Base-by-base conservation (phyloP, 1,140 invertebrate genomes). In the Drosophila arawakana region DNA sequence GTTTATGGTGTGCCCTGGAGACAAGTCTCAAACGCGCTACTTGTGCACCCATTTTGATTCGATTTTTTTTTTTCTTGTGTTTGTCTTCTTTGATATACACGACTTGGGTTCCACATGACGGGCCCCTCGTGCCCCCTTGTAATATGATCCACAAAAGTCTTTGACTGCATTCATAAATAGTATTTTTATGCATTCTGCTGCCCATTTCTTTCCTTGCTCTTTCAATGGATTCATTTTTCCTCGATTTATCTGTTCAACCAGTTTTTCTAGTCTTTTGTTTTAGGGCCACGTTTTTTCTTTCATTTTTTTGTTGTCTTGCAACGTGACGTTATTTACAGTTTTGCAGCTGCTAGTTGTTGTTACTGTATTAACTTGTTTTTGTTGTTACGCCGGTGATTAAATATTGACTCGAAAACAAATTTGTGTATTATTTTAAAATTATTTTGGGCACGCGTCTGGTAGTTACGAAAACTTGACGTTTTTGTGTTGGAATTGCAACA, bases 191-290 rank as follows among this genome's bases (percentile, higher is more conserved):
- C 25, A 62, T 55, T 21, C 15, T 4, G 0, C 11, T 55, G 7
- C 18, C 46, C 49, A 46, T 35, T 37, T 18, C 37, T 43, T 5
- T 2, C 11, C 34, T 37, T 6, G 30, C 49, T 62, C 44, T 70
- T 21, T 59, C 7, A 43, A 54, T 80, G 55, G 41, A 58, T 58
- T 81, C 55, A 59, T 68, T 55, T 15, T 76, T 63, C 34, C 60
- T 13, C 49, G 39, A 49, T 62, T 58, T 59, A 71, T 63, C 55
- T 59, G 73, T 46, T 67, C 67, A 85, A 85, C 81, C 71, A 85
- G 81, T 85, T 85, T 85, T 85, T 85, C 81, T 85, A 76, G 81
- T 85, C 63, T 70, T 76, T 76, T 57, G 73, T 47, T 65, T 80
- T 74, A 73, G 71, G 54, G 68, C 76, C 69, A 57, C 76, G 70